Evolutionary conservation across 2,888 invertebrate genomes (phyloP).

Genomic region (Ornithoptera alexandrae): DNA sequence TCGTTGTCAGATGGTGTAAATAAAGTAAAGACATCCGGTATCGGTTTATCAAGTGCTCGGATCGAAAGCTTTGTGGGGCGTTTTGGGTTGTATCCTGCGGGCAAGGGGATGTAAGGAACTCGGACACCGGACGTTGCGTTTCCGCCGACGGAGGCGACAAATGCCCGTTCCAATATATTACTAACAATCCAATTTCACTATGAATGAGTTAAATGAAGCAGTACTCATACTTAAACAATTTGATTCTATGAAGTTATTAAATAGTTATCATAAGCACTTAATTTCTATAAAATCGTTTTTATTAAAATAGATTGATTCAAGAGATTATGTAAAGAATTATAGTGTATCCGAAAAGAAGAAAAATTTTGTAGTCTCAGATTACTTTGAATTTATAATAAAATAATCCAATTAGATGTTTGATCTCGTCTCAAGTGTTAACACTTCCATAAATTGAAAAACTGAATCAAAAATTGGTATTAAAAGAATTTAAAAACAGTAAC

Average conservation of each 20-base stretch:
- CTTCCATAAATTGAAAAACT: too few species aligned
- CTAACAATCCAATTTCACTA: conserved; percentile 33
- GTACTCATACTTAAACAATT: not conserved
- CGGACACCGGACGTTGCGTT: conserved; percentile 47
- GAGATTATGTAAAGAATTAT: too few species aligned
- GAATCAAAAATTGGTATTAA: too few species aligned
- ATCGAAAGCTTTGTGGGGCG: conserved; percentile 54
- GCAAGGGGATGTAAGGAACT: conserved; percentile 54
- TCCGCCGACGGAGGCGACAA: conserved; percentile 49
- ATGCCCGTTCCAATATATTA: conserved; percentile 46
- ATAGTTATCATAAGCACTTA: not conserved
- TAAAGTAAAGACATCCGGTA: conserved; percentile 61
- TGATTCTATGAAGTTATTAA: not conserved
- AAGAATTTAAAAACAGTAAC: too few species aligned
- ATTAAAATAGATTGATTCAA: too few species aligned
- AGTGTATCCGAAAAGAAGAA: too few species aligned
- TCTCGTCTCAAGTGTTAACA: too few species aligned
- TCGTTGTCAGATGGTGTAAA: conserved; percentile 43
- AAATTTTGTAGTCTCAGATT: too few species aligned
- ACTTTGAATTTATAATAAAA: too few species aligned
- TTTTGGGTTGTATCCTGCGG: conserved; percentile 60
- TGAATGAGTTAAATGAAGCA: conserved; percentile 24
- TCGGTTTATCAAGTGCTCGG: conserved; percentile 60
- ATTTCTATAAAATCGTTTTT: too few species aligned
- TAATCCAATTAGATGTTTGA: too few species aligned